A percentile compares a stretch with the other conserved stretches of the same genome.
These are phyloP conservation scores for Sebastes goodei DNA, from an alignment of 2,797 vertebrate species.

Conservation along the genomic window DNA sequence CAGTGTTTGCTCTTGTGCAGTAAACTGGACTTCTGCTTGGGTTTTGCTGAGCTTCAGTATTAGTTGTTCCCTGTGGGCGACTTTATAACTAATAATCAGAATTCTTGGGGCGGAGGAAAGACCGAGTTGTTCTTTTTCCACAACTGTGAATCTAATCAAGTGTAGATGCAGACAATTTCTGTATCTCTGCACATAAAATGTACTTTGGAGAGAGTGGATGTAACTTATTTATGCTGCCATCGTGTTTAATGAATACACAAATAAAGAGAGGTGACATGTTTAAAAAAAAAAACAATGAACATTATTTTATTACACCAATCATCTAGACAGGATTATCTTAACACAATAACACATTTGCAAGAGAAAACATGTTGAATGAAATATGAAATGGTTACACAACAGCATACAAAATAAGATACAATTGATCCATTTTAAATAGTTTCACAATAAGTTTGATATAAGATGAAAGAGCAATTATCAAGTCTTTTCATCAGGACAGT, in stretches of 20 bases:
- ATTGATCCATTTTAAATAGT: slow-evolving; percentile 83
- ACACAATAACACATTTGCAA: slow-evolving; percentile 73
- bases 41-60: slow-evolving; percentile 71
- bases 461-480: slow-evolving; percentile 63
- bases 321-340: slow-evolving; percentile 74
- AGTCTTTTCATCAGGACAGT: slow-evolving; percentile 68
- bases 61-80: slow-evolving; percentile 54
- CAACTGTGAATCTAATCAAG: not conserved
- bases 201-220: slow-evolving; percentile 15
- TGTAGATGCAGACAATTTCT: slow-evolving; percentile 3
- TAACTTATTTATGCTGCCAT: slow-evolving; percentile 22
- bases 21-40: slow-evolving; percentile 40
- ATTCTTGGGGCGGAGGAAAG: not conserved
- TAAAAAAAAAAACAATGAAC: slow-evolving; percentile 69
- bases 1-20: not conserved
- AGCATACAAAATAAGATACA: slow-evolving; percentile 78
- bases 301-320: slow-evolving; percentile 79
- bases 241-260: slow-evolving; percentile 43
- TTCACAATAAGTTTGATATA: slow-evolving; percentile 79
- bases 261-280: slow-evolving; percentile 46
- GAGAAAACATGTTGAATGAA: slow-evolving; percentile 60
- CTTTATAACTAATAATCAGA: not conserved
- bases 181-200: slow-evolving; percentile 12
- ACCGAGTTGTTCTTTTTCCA: not conserved
- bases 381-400: slow-evolving; percentile 79